Conservation (phyloP, 92 coral and sea anemone genomes). For the Parazoanthus atlanticus region DNA sequence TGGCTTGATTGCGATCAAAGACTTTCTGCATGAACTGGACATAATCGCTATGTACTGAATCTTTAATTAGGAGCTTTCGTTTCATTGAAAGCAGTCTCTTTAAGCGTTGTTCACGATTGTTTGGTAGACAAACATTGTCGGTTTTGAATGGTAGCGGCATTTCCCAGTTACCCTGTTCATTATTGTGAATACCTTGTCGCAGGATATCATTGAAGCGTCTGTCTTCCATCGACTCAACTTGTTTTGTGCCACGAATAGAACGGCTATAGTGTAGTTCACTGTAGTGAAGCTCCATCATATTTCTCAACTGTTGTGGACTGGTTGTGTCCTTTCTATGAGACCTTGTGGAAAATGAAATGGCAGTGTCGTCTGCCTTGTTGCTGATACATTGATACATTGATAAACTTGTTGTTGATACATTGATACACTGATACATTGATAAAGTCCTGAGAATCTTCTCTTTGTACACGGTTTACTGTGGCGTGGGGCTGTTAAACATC, state of each 20-base stretch:
- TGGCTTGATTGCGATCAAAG: too few species aligned
- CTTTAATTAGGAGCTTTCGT: not conserved
- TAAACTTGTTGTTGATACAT: too few species aligned
- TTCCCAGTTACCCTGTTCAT: conserved; percentile 40
- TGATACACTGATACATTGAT: too few species aligned
- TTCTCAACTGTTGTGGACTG: conserved; percentile 50
- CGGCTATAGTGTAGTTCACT: conserved; percentile 47
- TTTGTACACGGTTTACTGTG: too few species aligned
- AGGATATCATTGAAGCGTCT: conserved; percentile 28
- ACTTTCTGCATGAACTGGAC: not conserved
- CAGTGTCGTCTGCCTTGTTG: conserved; percentile 31
- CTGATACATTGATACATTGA: too few species aligned
- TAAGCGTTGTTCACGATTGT: conserved; percentile 6
- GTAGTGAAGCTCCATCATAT: conserved; percentile 61
- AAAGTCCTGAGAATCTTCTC: conserved; percentile 24
- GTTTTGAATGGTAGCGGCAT: conserved; percentile 39
- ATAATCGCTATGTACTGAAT: not conserved
- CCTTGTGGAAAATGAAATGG: conserved; percentile 26
- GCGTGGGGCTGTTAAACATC: too few species aligned
- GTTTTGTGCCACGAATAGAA: conserved; percentile 37
- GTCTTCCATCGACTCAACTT: conserved; percentile 36
- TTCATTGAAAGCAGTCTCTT: conserved; percentile 21
- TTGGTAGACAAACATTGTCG: conserved; percentile 14
- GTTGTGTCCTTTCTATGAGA: conserved; percentile 35
- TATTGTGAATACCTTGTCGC: conserved; percentile 19